Evolutionary conservation across 2,113 vertebrate genomes (phyloP).

Genomic region (Gymnocephalus cernua): DNA sequence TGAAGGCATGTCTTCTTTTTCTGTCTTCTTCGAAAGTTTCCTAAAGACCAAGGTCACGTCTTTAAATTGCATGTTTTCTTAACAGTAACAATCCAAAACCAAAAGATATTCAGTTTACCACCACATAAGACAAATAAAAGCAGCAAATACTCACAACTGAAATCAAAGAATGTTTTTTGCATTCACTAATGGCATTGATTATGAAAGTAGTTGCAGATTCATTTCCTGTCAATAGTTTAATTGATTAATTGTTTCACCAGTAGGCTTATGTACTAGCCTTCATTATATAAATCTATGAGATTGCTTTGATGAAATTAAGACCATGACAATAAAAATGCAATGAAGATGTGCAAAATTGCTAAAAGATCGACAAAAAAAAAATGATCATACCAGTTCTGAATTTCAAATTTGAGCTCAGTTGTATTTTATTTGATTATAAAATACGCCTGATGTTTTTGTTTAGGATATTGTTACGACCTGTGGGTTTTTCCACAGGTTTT

Average conservation of each 20-base stretch:
- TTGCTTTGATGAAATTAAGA: neutral
- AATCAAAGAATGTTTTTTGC: neutral
- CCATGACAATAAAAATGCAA: neutral
- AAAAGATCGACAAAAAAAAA: too few species aligned
- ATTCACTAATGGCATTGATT: neutral
- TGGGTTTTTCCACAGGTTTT: neutral
- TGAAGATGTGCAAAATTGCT: neutral
- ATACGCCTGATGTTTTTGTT: too few species aligned
- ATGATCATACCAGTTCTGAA: neutral
- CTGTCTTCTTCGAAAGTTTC: neutral
- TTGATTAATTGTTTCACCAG: neutral
- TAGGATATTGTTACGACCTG: neutral
- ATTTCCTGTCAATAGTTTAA: neutral
- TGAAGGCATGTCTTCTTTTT: too few species aligned
- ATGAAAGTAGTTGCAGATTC: neutral
- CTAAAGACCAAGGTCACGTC: rapidly evolving
- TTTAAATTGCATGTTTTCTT: neutral
- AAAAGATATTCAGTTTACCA: neutral
- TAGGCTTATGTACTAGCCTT: too few species aligned
- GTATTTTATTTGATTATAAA: too few species aligned
- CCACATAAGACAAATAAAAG: too few species aligned
- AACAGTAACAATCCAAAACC: neutral
- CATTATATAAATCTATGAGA: neutral
- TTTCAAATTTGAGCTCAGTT: too few species aligned
- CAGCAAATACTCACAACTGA: too few species aligned